Base-by-base conservation (phyloP, 2,113 vertebrate species). In the Centropus bengalensis region DNA sequence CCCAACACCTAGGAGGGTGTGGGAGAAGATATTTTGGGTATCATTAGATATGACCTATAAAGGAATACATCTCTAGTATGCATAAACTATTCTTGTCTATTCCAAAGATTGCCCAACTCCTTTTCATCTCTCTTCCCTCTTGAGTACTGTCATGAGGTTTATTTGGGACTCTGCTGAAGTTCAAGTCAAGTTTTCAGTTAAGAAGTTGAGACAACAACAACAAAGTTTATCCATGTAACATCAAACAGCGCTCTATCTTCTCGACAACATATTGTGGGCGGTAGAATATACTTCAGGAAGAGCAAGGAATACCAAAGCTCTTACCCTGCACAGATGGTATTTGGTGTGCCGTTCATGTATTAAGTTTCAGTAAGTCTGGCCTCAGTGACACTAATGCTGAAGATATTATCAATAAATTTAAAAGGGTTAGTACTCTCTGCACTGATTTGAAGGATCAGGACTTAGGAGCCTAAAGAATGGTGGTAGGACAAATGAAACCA, bases 101-200 rank as follows among this genome's bases (percentile, higher is more conserved):
- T 62, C 75, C 79, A 68, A 11, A 78, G 79, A 56, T 83, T 86
- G 26, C 55, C 54, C 51, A 86, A 44, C 55, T 88, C 54, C 42
- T 96, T 95, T 96, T 83, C 82, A 93, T 96, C 64, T 95, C 32
- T 77, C 47, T 60, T 67, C 47, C 40, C 49, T 88, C 82, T 83
- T 89, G 63, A 89, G 86, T 63, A 38, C 71, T 75, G 64, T 86
- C 89, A 67, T 82, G 75, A 88, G 82, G 51, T 36, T 86, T 94
- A 56, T 90, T 70, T 90, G 60, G 33, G 44, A 77, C 71, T 88
- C 68, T 54, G 21, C 63, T 59, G 68, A 91, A 88, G 64, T 59
- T 95, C 38, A 91, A 79, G 81, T 86, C 66, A 87, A 62, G 67
- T 85, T 92, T 94, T 91, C 71, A 58, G 76, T 77, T 83, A 88